A percentile compares a stretch with the other conserved stretches of the same genome.
phyloP scores from a whole-genome alignment of 2,888 invertebrate genomes.

The Megastigmus dorsalis region DNA sequence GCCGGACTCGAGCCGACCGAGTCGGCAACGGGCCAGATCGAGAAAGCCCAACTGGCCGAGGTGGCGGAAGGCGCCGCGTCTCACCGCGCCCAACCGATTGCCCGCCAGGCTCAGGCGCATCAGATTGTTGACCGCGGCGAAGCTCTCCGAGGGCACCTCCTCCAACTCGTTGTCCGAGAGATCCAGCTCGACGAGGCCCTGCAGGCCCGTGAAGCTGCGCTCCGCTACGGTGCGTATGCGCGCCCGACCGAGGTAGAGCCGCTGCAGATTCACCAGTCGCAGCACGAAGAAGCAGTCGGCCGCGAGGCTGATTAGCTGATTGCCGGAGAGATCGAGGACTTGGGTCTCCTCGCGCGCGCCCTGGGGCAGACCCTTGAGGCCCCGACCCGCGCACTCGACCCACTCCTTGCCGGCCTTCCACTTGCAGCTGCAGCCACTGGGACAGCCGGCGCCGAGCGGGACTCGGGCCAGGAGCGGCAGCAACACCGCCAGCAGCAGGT shows the following conservation, averaged over 20 bases:
- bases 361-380: constrained; percentile 85
- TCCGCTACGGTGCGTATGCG: constrained; percentile 86
- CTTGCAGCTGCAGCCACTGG: constrained; percentile 88
- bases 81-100: constrained; percentile 86
- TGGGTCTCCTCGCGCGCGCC: constrained; percentile 89
- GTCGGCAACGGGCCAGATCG: constrained; percentile 88
- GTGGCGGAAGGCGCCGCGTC: constrained; percentile 83
- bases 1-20: constrained; percentile 84
- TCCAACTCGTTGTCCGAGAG: constrained; percentile 88
- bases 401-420: constrained; percentile 95
- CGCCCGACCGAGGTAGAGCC: constrained; percentile 88
- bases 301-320: constrained; percentile 86
- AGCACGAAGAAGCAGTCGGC: constrained; percentile 87
- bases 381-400: constrained; percentile 89
- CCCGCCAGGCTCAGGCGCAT: constrained; percentile 88
- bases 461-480: too few relatives aligned
- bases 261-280: constrained; percentile 89
- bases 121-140: constrained; percentile 86
- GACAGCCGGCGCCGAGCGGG: constrained; percentile 80
- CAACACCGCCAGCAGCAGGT: constrained; percentile 95
- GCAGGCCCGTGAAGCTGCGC: constrained; percentile 87
- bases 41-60: constrained; percentile 86
- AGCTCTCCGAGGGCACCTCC: constrained; percentile 85
- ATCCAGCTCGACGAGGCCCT: constrained; percentile 92
- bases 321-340: constrained; percentile 89